These are phyloP conservation scores for Melanocharis versteri DNA, from an alignment of 2,113 vertebrate species.

Conservation along the genomic window DNA sequence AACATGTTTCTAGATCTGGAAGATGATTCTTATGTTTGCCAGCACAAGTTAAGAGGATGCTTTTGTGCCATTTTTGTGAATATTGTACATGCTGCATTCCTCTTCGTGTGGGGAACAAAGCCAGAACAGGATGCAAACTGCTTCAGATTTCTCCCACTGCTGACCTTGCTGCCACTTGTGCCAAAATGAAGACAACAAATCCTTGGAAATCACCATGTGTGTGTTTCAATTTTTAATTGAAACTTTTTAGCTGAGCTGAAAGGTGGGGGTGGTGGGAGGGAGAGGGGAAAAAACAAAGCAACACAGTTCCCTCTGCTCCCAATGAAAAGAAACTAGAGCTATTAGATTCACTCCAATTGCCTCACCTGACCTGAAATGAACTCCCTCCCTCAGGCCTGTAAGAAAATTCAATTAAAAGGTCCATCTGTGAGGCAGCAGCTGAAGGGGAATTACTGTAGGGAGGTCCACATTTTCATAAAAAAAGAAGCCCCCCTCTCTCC, in stretches of 20 bases:
- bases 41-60: not conserved
- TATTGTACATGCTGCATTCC: not conserved
- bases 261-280: not conserved
- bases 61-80: not conserved
- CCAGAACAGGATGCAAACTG: constrained; percentile 21
- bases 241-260: constrained; percentile 51
- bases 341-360: constrained; percentile 76
- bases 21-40: not conserved
- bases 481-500: constrained; percentile 30
- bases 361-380: constrained; percentile 76
- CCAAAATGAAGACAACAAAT: constrained; percentile 60
- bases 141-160: constrained; percentile 41
- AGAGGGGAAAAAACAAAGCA: constrained; percentile 35
- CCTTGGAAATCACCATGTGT: constrained; percentile 64
- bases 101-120: not conserved
- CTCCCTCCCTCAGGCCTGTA: constrained; percentile 75
- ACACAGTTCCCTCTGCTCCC: constrained; percentile 56
- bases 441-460: constrained; percentile 72
- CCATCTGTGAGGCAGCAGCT: constrained; percentile 80
- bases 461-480: constrained; percentile 75
- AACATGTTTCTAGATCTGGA: not conserved
- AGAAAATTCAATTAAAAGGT: constrained; percentile 82
- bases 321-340: constrained; percentile 67
- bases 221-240: constrained; percentile 71
- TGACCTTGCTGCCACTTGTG: constrained; percentile 33